Base-by-base conservation (phyloP, 1,140 invertebrate species). In the Drosophila willistoni region DNA sequence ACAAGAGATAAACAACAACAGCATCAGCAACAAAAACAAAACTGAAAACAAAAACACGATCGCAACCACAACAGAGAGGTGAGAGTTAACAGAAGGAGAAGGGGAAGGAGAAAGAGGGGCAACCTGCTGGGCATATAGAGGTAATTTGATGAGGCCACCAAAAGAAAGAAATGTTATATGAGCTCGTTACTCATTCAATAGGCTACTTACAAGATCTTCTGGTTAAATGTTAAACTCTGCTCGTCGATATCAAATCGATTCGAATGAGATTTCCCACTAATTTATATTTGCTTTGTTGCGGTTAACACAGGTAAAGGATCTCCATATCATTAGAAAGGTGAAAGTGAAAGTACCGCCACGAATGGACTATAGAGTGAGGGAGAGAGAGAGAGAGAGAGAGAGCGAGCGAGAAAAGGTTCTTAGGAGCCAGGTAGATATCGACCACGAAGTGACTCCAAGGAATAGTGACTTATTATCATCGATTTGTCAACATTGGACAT, bases 401-500 rank as follows among this genome's bases (percentile, higher is more conserved):
- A 22, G 19, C 19, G 19, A 22, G 19, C 19, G 2, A 22, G n/a
- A 22, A 29, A 34, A n/a, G 54, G n/a, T 25, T 34, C 1, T 1
- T 34, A 10, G 57, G 14, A 57, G 57, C 55, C 3, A 63, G 62
- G 59, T 55, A 65, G 42, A 9, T 41, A 63, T 71, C 19, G 44
- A 19, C 25, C 3, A 12, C 36, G 9, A 10, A 19, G 7, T 9
- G 9, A 17, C 44, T 51, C 17, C 44, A 19, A 51, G 44, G 17
- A 51, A 51, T 51, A 51, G 44, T 79, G 80, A 89, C 80, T 89
- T 89, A 89, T 89, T 89, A 64, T 77, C 25, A 63, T 74, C 81
- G 80, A 89, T 89, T 89, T 89, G 84, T 89, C 84, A 78, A 73
- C 77, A 89, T 89, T 77, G 84, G 84, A 81, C 84, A 89, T 89